Evolutionary conservation across 2,888 invertebrate species (phyloP).

Genomic region (Aleiodes leptofemur): DNA sequence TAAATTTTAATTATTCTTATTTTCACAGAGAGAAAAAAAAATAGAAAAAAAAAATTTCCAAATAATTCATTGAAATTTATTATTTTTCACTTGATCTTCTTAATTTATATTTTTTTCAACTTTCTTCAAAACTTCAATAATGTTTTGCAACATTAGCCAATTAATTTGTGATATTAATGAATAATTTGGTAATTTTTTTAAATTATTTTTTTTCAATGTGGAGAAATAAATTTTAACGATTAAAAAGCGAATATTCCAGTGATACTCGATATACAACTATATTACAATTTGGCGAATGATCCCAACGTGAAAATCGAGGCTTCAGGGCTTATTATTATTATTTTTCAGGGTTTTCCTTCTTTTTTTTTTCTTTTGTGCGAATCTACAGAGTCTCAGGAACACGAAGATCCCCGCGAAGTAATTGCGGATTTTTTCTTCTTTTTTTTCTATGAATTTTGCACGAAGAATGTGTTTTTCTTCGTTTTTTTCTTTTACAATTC

Average conservation of each 20-base stretch:
- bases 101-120: slow-evolving; percentile 9
- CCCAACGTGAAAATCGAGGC: slow-evolving; percentile 44
- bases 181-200: too few species aligned
- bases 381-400: slow-evolving; percentile 32
- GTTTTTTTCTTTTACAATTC: slow-evolving; percentile 5
- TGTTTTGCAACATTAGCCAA: slow-evolving; percentile 60
- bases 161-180: slow-evolving; percentile 66
- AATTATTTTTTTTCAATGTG: slow-evolving; percentile 11
- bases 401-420: slow-evolving; percentile 6
- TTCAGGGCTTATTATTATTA: slow-evolving; percentile 20
- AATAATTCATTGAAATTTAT: slow-evolving; percentile 5
- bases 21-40: slow-evolving; percentile 29
- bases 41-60: too few species aligned
- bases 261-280: slow-evolving; percentile 55
- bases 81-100: slow-evolving; percentile 20
- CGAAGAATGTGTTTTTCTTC: too few species aligned
- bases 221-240: slow-evolving; percentile 70
- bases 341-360: slow-evolving; percentile 15
- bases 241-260: slow-evolving; percentile 55
- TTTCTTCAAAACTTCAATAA: slow-evolving; percentile 11
- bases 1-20: slow-evolving; percentile 52
- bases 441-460: not conserved
- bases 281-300: slow-evolving; percentile 59
- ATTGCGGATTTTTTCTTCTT: not conserved
- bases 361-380: slow-evolving; percentile 31